Evolutionary conservation across 2,888 invertebrate species (phyloP), one percentile per base, ranked within the genome.

Genomic region (Euclidia mi): DNA sequence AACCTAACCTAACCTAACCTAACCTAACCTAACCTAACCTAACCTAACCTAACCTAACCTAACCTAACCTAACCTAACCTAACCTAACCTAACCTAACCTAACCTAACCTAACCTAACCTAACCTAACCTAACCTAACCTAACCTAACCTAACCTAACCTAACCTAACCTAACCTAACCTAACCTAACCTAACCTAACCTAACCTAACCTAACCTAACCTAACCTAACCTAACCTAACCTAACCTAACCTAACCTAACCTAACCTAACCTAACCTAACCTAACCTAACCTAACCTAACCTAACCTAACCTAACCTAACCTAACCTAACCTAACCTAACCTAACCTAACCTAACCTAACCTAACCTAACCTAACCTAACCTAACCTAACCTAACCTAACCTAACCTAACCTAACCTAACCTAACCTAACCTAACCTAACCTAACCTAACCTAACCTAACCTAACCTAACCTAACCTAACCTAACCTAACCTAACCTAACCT

Each of bases 101-200:
- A 35, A 35, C 35, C 35, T 35, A 35, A 35, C 35, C 35, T 35
- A 35, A 35, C 47, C 47, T 47, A 47, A 47, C 47, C 47, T 47
- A 47, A 47, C 47, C 47, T 47, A 47, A 47, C 47, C 47, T 47
- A 47, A 47, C 47, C 47, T 47, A 47, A 47, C 47, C 47, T 20
- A 38, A 47, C 47, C 47, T 47, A 47, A 47, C 47, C 47, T 47
- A 47, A 47, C 47, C 47, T 47, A 47, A 47, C 47, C 38, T 47
- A 47, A 38, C 38, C 38, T 32, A 46, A 45, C 45, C 40, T 52
- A 52, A 53, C 53, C 53, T 46, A 53, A 53, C 45, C 53, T 53
- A 46, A 53, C 42, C 42, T 42, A 45, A 53, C 45, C 46, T 20
- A 46, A 46, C 46, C 46, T 53, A 46, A 53, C 45, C 45, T 41